phyloP scores from a whole-genome alignment of 2,888 invertebrate species.

The Meloe dianella region DNA sequence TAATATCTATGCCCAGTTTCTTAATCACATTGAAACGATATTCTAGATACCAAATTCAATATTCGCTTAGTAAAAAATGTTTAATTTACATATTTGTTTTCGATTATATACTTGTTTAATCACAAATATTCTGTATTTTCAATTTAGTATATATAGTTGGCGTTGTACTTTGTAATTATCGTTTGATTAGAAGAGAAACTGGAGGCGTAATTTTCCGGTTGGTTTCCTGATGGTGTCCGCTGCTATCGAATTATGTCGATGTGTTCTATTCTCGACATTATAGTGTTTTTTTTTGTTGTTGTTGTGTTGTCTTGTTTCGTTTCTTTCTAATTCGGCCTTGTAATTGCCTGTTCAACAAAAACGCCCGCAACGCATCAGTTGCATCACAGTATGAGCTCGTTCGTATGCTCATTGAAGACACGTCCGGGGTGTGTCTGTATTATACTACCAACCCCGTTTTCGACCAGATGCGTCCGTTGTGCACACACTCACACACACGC shows the following conservation, averaged over 20 bases:
- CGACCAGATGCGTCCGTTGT: conserved; percentile 28
- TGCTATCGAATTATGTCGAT: conserved; percentile 12
- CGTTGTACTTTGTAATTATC: conserved; percentile 9
- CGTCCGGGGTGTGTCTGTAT: conserved; percentile 21
- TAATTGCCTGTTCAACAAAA: conserved; percentile 13
- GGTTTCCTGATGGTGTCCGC: conserved; percentile 10
- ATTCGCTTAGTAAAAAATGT: not conserved
- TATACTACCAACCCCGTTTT: not conserved
- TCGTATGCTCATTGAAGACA: conserved; percentile 16
- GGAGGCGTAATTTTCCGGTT: conserved; percentile 11
- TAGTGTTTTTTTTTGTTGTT: not conserved
- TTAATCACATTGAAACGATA: conserved; percentile 3
- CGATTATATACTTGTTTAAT: not conserved
- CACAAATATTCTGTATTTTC: not conserved
- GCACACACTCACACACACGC: conserved; percentile 14
- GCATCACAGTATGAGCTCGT: conserved; percentile 8
- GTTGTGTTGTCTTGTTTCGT: not conserved
- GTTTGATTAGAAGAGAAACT: conserved; percentile 11
- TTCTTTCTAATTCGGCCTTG: not conserved
- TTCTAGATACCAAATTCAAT: not conserved
- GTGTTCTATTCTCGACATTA: not conserved
- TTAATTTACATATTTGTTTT: conserved; percentile 9
- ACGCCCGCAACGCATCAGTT: conserved; percentile 13
- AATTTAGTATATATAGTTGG: not conserved
- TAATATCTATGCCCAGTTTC: conserved; percentile 5